Evolutionary conservation across 1,140 invertebrate genomes (phyloP), one percentile per base, ranked within the genome.

Genomic region (Microvelia longipes): DNA sequence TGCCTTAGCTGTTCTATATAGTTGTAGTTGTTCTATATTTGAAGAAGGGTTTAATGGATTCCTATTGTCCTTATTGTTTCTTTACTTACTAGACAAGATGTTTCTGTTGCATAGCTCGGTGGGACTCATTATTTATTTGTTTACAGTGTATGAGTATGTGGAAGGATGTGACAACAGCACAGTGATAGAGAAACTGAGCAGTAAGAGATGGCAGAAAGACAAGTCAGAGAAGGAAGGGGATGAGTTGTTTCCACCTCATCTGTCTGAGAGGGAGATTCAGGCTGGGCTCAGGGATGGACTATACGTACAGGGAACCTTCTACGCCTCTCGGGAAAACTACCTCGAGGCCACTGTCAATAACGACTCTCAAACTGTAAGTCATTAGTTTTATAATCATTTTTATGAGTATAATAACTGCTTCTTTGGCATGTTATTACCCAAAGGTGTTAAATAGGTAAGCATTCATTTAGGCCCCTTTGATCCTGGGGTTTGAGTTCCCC

Each of bases 291-390:
- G 90, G 77, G 83, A 81, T 74, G 92, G 91, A 19, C 86, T 85
- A 75, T 81, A 91, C 29, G 75, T 89, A 28, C 93, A 98, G 80
- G 96, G 95, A 15, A 85, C 87, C 1, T 95, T 94, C 79, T 83
- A 86, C 69, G 88, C 90, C 2, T 92, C 90, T 1, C 82, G 90
- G 71, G 93, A 96, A 75, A 99, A 98, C 81, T 98, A 93, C 78
- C 81, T 97, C 1, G 96, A 99, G 83, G 96, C 92, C n/a, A 89
- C 82, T 75, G 92, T 96, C 13, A 89, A 85, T 78, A 86, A 95
- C 0, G 90, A 90, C 76, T 88, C 91, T 64, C 88, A 91, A 79
- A 82, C 84, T 71, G 90, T 92, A 82, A 82, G 82, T 80, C 67
- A 30, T 69, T 68, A 71, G 72, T 63, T 2, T 11, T 63, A 30